A percentile compares a stretch with the other conserved stretches of the same genome.
phyloP scores from a whole-genome alignment of 2,113 vertebrate genomes.

The Aphyosemion australe region DNA sequence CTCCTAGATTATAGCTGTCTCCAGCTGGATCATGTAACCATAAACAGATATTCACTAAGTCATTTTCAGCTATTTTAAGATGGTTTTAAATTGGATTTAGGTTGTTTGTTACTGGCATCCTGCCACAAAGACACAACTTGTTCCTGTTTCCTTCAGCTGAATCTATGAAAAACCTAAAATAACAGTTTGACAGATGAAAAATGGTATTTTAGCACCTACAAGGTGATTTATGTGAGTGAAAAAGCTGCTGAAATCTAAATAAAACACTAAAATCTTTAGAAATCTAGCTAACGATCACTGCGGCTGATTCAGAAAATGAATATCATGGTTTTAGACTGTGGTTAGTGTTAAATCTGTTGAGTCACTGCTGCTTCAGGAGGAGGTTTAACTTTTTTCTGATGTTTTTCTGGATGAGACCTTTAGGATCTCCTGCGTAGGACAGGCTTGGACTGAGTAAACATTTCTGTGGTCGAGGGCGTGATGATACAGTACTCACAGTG shows the following conservation, averaged over 20 bases:
- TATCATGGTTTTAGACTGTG: no score
- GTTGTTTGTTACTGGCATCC: background rate
- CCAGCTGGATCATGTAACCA: background rate
- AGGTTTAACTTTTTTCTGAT: background rate
- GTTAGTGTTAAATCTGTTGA: no score
- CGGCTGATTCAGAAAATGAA: no score
- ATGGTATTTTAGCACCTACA: background rate
- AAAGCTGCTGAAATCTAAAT: background rate
- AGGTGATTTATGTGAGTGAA: background rate
- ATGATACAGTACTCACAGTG: slow-evolving; percentile 31
- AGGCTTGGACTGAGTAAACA: slow-evolving; percentile 40
- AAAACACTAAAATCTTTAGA: no score
- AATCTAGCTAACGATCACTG: no score
- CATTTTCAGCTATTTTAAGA: background rate
- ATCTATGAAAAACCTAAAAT: background rate
- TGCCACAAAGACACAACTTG: background rate
- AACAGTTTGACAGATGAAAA: background rate
- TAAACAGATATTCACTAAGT: background rate
- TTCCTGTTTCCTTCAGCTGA: background rate
- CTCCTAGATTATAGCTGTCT: background rate
- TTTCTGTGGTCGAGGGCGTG: slow-evolving; percentile 37
- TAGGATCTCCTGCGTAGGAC: background rate
- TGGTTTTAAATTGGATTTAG: background rate
- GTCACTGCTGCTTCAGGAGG: no score
- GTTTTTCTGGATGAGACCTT: slow-evolving; percentile 3